Conservation (phyloP, 2,888 invertebrate species). For the Tinea pellionella region DNA sequence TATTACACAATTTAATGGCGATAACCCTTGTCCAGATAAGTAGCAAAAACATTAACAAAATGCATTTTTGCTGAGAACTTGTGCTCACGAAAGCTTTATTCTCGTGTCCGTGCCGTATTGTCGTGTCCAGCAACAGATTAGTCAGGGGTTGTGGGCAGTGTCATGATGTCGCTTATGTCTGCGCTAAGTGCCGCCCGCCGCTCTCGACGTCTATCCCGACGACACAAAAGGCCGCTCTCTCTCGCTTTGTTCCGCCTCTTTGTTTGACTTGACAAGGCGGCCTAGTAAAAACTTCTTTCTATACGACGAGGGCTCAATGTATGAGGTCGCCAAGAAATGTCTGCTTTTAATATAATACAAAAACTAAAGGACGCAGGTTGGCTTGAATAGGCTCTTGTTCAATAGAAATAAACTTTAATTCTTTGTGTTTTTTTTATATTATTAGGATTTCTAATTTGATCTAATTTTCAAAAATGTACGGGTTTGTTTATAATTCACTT, state of each 20-base stretch:
- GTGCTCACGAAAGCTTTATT: background rate
- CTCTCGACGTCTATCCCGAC: constrained; percentile 25
- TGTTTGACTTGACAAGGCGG: constrained; percentile 52
- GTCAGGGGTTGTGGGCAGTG: constrained; percentile 4
- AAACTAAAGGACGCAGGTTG: background rate
- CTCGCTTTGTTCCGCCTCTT: constrained; percentile 62
- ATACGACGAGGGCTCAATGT: constrained; percentile 26
- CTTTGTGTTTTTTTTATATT: background rate
- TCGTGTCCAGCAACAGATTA: constrained; percentile 4
- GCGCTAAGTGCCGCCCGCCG: constrained; percentile 53
- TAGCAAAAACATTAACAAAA: background rate
- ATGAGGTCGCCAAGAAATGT: constrained; percentile 19
- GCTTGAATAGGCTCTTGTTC: background rate
- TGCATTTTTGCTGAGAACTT: background rate
- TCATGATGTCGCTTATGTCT: constrained; percentile 26
- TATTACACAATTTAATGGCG: too few species aligned
- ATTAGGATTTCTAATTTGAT: too few species aligned
- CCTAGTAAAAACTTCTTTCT: constrained; percentile 41
- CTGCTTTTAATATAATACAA: background rate
- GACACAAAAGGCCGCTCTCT: constrained; percentile 59
- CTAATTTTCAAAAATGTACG: background rate
- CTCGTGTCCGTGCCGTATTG: too few species aligned
- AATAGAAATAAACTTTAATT: background rate
- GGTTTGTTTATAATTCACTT: background rate
- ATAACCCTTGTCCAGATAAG: background rate